These are phyloP conservation scores for Gortyna flavago DNA, from an alignment of 2,888 invertebrate species.

Conservation along the genomic window DNA sequence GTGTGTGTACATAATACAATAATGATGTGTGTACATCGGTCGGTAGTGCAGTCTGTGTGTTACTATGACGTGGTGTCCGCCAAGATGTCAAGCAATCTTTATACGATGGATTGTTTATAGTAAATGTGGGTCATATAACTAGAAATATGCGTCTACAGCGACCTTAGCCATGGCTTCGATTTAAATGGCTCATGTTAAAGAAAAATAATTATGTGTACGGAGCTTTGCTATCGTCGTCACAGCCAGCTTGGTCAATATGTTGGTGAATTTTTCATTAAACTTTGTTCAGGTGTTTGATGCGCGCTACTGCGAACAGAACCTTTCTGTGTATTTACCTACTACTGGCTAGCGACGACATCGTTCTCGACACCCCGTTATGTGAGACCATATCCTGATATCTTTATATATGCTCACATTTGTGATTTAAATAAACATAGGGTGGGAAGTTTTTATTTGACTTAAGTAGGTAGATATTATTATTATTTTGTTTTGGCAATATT, in stretches of 20 bases:
- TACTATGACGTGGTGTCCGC: conserved; percentile 64
- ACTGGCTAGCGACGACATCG: conserved; percentile 33
- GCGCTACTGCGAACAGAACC: conserved; percentile 34
- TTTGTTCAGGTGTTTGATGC: conserved; percentile 53
- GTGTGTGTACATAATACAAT: no score
- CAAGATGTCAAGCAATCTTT: conserved; percentile 65
- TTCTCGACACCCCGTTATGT: conserved; percentile 39
- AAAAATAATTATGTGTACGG: conserved; percentile 46
- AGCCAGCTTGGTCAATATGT: conserved; percentile 40
- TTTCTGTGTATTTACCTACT: conserved; percentile 15
- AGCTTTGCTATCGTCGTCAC: conserved; percentile 21
- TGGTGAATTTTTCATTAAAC: conserved; percentile 41
- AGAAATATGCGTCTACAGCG: conserved; percentile 62
- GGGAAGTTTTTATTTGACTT: conserved; percentile 10
- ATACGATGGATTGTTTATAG: conserved; percentile 67
- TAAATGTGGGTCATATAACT: conserved; percentile 68
- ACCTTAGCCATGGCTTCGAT: conserved; percentile 70
- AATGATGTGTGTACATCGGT: no score
- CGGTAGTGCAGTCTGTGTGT: conserved; percentile 49
- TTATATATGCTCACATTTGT: conserved; percentile 25
- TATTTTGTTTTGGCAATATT: conserved; percentile 5
- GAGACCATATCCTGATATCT: no score
- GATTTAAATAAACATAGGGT: conserved; percentile 43
- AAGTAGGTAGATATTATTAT: conserved; percentile 12
- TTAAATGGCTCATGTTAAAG: conserved; percentile 58